Base-by-base conservation (phyloP, 1,140 invertebrate genomes). In the Bacillus rossius region DNA sequence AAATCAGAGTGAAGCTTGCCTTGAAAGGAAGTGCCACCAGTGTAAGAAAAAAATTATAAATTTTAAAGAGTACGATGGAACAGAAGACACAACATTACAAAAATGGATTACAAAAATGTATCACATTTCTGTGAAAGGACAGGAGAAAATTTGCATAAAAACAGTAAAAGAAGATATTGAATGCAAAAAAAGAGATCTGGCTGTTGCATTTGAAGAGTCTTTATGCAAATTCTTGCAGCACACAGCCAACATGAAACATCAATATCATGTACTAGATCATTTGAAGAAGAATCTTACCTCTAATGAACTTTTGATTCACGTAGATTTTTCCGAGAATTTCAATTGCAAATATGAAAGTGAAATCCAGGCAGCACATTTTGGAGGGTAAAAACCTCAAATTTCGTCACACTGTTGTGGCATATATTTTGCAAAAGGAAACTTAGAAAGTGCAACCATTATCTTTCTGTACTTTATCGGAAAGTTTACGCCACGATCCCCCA, bases 251-350 rank as follows among this genome's bases (percentile, higher is more conserved):
- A 69, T 72, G 26, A 58, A 48, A 14, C 64, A 67, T 56, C 65
- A 73, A 55, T 60, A 65, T 26, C 64, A 67, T 54, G 48, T 45
- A 13, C 62, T 68, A 54, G 63, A 63, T 55, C 56, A 65, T 23
- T 47, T 67, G 16, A 67, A 65, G 61, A 52, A 70, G 25, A 69
- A 68, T 55, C 60, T 71, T 54, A 62, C 52, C 40, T 56, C 60
- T 54, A 55, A 67, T 48, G 64, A 70, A 59, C 49, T 65, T 22
- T 56, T 69, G 26, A 64, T 73, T 13, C 66, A 70, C 40, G 65
- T 70, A 48, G 69, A 72, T 57, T 73, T 73, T 59, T 64, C 63
- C n/a, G 63, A 73, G 57, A 73, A 73, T 55, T 71, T 67, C 58
- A 59, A 47, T 17, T 67, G 61, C 26, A 73, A 73, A 61, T 71